These are phyloP conservation scores for Eristalinus sepulchralis DNA, from an alignment of 2,888 invertebrate species.

Conservation along the genomic window DNA sequence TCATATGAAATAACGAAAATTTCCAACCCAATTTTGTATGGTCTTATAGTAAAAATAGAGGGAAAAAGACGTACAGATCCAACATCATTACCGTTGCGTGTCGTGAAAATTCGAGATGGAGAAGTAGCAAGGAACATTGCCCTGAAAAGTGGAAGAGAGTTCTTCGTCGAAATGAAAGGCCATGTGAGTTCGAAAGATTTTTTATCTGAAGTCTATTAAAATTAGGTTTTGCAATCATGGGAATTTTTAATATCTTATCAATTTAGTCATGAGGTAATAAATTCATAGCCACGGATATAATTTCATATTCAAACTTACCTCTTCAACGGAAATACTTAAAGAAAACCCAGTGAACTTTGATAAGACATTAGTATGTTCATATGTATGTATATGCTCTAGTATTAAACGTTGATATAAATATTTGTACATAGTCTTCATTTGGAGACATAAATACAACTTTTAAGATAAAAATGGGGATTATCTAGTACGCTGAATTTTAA, in stretches of 20 bases:
- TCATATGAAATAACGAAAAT: too few relatives aligned
- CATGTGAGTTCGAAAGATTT: neutral
- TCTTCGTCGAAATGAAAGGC: neutral
- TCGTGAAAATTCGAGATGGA: too few relatives aligned
- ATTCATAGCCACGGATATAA: neutral
- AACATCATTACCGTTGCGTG: too few relatives aligned
- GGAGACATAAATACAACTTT: too few relatives aligned
- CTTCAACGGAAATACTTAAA: slow-evolving; percentile 1
- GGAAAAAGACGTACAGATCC: too few relatives aligned
- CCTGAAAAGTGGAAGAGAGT: neutral
- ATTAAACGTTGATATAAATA: too few relatives aligned
- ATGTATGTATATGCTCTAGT: neutral
- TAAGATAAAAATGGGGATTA: too few relatives aligned
- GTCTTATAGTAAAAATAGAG: too few relatives aligned
- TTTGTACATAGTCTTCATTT: too few relatives aligned
- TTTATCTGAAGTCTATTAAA: neutral
- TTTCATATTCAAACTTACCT: slow-evolving; percentile 8
- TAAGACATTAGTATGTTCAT: neutral
- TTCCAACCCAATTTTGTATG: too few relatives aligned
- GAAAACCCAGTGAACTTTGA: slow-evolving; percentile 11
- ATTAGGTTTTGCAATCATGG: neutral
- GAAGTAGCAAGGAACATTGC: too few relatives aligned
- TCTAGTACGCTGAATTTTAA: too few relatives aligned
- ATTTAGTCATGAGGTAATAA: neutral
- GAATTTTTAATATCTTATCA: neutral